Conservation (phyloP, 2,888 invertebrate species). For the Xestia xanthographa region DNA sequence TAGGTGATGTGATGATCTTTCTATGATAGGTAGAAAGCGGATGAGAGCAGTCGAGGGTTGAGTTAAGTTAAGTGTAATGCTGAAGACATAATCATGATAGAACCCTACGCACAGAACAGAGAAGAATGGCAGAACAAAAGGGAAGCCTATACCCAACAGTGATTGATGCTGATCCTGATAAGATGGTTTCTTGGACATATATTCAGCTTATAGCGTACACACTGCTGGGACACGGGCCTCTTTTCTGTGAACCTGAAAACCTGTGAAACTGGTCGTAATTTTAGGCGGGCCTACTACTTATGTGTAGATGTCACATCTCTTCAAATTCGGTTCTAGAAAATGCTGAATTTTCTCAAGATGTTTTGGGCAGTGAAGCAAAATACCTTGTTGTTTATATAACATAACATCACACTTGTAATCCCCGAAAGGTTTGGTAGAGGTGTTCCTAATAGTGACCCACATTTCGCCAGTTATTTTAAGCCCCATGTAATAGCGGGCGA, state of each 20-base stretch:
- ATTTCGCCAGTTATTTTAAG: too few relatives aligned
- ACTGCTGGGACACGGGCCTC: not conserved
- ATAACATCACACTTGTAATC: too few relatives aligned
- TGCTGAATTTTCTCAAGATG: not conserved
- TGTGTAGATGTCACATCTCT: not conserved
- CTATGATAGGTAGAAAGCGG: not conserved
- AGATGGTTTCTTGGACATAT: not conserved
- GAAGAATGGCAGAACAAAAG: not conserved
- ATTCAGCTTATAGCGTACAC: not conserved
- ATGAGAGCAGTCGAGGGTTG: not conserved
- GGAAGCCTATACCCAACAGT: too few relatives aligned
- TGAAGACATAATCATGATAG: not conserved
- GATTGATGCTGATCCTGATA: not conserved
- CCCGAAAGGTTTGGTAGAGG: too few relatives aligned
- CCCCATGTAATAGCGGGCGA: too few relatives aligned
- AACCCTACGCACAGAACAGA: not conserved
- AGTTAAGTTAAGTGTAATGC: too few relatives aligned
- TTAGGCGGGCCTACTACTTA: rapidly evolving
- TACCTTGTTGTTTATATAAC: not conserved
- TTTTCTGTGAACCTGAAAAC: not conserved
- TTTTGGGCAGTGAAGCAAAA: not conserved
- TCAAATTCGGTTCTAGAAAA: not conserved
- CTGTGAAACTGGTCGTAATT: too few relatives aligned
- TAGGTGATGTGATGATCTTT: not conserved
- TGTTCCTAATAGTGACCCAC: too few relatives aligned